Conservation (phyloP, 2,797 vertebrate species). For the Sebastes hopkinsi region DNA sequence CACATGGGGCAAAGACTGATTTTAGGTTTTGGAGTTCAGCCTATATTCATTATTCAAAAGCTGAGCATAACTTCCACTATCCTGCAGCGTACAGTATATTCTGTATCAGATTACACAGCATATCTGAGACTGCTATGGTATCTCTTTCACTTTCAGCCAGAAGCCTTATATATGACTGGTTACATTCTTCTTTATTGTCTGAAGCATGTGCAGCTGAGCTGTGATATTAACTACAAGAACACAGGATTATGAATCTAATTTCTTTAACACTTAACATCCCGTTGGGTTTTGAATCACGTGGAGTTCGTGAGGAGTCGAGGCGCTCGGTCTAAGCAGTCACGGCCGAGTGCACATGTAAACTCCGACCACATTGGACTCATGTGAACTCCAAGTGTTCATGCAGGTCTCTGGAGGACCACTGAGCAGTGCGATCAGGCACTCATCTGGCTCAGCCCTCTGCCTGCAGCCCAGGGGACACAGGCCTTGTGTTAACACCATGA, state of each 20-base stretch:
- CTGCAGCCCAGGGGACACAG: constrained; percentile 44
- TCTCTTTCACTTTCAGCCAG: background rate
- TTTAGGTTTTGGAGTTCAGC: constrained; percentile 12
- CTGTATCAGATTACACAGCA: constrained; percentile 15
- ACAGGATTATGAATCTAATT: constrained; percentile 19
- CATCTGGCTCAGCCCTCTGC: constrained; percentile 60
- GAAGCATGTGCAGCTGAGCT: background rate
- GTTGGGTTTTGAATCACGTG: constrained; percentile 6
- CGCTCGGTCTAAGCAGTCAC: constrained; percentile 11
- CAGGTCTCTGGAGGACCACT: constrained; percentile 29
- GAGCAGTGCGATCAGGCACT: constrained; percentile 49
- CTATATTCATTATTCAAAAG: constrained; percentile 48
- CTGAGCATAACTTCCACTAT: constrained; percentile 10
- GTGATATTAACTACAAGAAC: background rate
- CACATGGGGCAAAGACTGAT: constrained; percentile 21
- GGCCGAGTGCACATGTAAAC: constrained; percentile 28
- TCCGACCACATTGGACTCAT: constrained; percentile 38
- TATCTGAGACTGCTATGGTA: background rate
- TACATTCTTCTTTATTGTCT: background rate
- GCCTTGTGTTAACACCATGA: constrained; percentile 30
- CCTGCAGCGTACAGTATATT: constrained; percentile 23
- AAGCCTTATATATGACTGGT: background rate
- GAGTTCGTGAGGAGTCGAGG: constrained; percentile 4
- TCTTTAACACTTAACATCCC: background rate
- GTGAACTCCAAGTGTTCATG: background rate